Evolutionary conservation across 2,888 invertebrate genomes (phyloP).

Genomic region (Eledona agricola): DNA sequence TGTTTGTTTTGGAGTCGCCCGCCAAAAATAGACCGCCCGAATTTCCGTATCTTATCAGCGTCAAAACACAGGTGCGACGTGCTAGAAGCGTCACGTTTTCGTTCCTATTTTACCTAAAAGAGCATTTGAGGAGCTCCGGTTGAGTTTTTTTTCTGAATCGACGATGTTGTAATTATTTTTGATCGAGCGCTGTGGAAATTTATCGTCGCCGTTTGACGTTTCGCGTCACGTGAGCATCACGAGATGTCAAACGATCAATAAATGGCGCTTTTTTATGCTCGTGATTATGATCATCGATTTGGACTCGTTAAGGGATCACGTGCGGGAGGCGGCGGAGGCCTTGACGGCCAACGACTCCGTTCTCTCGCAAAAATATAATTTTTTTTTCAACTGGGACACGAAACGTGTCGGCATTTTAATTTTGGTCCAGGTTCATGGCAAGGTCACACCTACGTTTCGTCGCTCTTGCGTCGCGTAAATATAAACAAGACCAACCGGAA

Average conservation of each 20-base stretch:
- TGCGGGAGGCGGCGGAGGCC: slow-evolving; percentile 14
- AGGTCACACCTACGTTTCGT: slow-evolving; percentile 44
- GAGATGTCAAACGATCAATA: slow-evolving; percentile 35
- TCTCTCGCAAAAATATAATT: slow-evolving; percentile 25
- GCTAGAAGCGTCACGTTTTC: slow-evolving; percentile 8
- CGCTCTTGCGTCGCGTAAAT: slow-evolving; percentile 35
- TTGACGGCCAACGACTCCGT: slow-evolving; percentile 15
- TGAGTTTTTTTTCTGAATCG: slow-evolving; percentile 1
- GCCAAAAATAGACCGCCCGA: too few relatives aligned
- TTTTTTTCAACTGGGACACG: slow-evolving; percentile 17
- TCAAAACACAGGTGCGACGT: slow-evolving; percentile 12
- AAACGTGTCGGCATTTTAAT: slow-evolving; percentile 34
- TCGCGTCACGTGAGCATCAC: slow-evolving; percentile 33
- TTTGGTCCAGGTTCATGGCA: slow-evolving; percentile 43
- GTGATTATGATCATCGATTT: slow-evolving; percentile 26
- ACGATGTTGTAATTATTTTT: too few relatives aligned
- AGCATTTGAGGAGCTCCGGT: background rate
- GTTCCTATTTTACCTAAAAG: background rate
- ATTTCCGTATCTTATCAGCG: slow-evolving; percentile 16
- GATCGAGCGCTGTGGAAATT: slow-evolving; percentile 11
- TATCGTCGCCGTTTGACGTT: slow-evolving; percentile 21
- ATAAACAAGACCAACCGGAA: slow-evolving; percentile 31
- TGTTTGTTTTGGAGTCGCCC: too few relatives aligned
- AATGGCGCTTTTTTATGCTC: slow-evolving; percentile 23
- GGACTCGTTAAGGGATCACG: slow-evolving; percentile 29